Conservation (phyloP, 1,140 invertebrate species). For the Rhopalosiphum maidis region DNA sequence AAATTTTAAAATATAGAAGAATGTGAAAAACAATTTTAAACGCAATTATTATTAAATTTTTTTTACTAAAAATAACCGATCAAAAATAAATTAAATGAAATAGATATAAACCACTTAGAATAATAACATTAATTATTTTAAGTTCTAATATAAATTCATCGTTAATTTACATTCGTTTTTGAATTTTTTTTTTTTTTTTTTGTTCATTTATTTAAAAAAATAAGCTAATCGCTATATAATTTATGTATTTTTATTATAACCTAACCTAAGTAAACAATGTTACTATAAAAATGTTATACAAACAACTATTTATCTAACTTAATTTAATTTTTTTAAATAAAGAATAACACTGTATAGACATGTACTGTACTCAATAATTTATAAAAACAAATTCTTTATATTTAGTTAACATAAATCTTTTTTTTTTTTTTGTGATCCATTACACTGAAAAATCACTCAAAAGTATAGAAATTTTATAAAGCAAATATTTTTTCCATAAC, state of each 20-base stretch:
- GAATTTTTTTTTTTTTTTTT: background rate
- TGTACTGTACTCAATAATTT: background rate
- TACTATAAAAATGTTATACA: background rate
- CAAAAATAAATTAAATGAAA: too few relatives aligned
- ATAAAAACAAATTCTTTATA: background rate
- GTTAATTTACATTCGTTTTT: background rate
- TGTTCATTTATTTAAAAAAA: background rate
- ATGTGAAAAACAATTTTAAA: background rate
- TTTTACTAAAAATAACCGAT: too few relatives aligned
- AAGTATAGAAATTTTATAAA: background rate
- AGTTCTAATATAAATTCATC: too few relatives aligned
- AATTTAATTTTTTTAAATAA: background rate
- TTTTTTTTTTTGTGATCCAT: background rate
- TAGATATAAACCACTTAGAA: too few relatives aligned
- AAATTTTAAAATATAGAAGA: background rate
- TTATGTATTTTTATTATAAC: too few relatives aligned
- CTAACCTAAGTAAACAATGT: background rate
- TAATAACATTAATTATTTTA: too few relatives aligned
- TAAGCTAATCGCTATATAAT: background rate
- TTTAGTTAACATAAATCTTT: background rate
- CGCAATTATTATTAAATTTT: background rate
- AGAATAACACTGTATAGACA: background rate
- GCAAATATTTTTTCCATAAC: background rate
- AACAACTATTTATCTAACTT: background rate
- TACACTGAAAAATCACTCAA: background rate